These are phyloP conservation scores for Ligdia adustata DNA, from an alignment of 2,888 invertebrate species.

Conservation along the genomic window DNA sequence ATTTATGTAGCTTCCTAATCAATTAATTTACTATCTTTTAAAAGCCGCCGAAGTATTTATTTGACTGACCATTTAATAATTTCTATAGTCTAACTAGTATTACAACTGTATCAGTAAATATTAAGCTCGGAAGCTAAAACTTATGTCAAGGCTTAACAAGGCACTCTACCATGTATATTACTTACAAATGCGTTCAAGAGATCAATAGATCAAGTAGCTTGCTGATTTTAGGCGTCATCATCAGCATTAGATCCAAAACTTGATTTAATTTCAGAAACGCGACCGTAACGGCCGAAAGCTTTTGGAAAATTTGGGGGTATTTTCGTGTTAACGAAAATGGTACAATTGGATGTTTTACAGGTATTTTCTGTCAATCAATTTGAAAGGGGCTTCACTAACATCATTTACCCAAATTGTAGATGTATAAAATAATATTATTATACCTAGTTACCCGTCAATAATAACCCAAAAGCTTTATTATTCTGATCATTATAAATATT, in stretches of 20 bases:
- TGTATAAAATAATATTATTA: constrained; percentile 24
- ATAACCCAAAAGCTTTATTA: constrained; percentile 44
- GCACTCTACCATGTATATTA: background rate
- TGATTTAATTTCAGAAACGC: constrained; percentile 79
- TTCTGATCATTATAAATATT: constrained; percentile 35
- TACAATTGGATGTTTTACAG: constrained; percentile 77
- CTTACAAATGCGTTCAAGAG: background rate
- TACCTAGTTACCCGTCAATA: constrained; percentile 24
- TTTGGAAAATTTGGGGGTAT: constrained; percentile 71
- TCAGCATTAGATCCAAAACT: constrained; percentile 62
- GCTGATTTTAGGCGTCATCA: constrained; percentile 45
- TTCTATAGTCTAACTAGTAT: no score
- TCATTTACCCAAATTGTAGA: constrained; percentile 35
- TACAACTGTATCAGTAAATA: no score
- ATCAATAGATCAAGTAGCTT: constrained; percentile 32
- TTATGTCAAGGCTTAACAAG: background rate
- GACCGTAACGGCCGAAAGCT: constrained; percentile 68
- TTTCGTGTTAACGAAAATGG: constrained; percentile 73
- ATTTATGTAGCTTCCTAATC: no score
- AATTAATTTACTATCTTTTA: no score
- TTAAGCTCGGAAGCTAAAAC: background rate
- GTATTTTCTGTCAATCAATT: constrained; percentile 66
- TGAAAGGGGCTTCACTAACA: constrained; percentile 63
- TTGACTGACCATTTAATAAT: no score
- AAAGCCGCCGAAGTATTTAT: no score